Base-by-base conservation (phyloP, 2,113 vertebrate species). In the Melanerpes formicivorus region DNA sequence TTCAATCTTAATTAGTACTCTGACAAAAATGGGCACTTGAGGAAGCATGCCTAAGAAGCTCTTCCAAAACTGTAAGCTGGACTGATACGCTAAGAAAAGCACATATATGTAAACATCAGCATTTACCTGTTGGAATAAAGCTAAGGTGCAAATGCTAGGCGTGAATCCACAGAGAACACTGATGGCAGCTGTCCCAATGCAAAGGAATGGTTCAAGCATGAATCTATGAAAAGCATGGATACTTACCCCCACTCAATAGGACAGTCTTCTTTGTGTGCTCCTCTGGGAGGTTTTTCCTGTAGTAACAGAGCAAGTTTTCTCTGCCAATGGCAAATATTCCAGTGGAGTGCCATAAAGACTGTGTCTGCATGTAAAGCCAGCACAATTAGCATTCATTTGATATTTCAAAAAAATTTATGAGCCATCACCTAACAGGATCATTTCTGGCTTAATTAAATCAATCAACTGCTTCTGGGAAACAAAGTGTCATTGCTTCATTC, bases 401-500 rank as follows among this genome's bases (percentile, higher is more conserved):
- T 55, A 82, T 89, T 93, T 88, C 27, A 40, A 87, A 59, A 67
- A 86, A 44, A 59, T 32, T 86, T 91, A 86, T 62, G 34, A 87
- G 55, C 65, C 65, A 62, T 84, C 48, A 70, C 80, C 71, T 77
- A 89, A 67, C 4, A 71, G 44, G 17, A 6, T 88, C 70, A 90
- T 93, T 96, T 93, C 42, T 85, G 59, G 29, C 60, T 96, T 91
- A 90, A 88, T 74, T 94, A 79, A 90, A 80, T 92, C 67, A 91
- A 62, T 70, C 62, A 84, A n/a, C 88, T 78, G 63, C 87, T 95
- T 91, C 93, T 95, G 84, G 82, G 73, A 90, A 93, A 85, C 11
- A 30, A 70, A 85, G 44, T 81, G 89, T 63, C 60, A 26, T 82
- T 92, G 40, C 60, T 95, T 93, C 56, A 71, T 91, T 93, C 90